Base-by-base conservation (phyloP, 2,888 invertebrate species). In the Sminthurides aquaticus region DNA sequence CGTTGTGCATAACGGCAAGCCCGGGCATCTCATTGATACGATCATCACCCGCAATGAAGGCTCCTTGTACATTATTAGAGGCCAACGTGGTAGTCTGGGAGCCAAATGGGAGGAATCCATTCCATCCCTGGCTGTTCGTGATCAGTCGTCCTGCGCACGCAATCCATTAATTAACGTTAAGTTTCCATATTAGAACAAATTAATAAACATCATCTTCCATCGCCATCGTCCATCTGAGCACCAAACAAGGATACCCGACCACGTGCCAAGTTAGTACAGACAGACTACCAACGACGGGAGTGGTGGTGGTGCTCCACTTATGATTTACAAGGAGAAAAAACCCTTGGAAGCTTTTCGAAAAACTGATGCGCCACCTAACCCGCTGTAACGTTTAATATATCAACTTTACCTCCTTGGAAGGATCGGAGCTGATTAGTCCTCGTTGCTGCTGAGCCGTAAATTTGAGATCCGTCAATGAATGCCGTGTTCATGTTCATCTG, bases 1-100 rank as follows among this genome's bases (percentile, higher is more conserved):
- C 28, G 49, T 70, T 74, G 49, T 74, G 74, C 67, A 74, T 65
- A 15, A 69, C 70, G 29, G 70, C 67, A 5, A 74, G 57, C 1
- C 63, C 71, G 25, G 74, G 74, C 64, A 63, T 70, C 54, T 70
- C 72, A 60, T 72, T 74, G 56, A 74, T 67, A 24, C 74, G 67
- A 52, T 72, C 69, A 62, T 74, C 74, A 57, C 74, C 74, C 52
- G 74, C 72, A 27, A 66, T 61, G 65, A 72, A 74, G 0, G 28
- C 49, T 5, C 74, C 74, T 52, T 66, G 66, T 43, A 67, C 66
- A n/a, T 22, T 48, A 15, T 52, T 61, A 3, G 34, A 3, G 15
- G 29, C 18, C 15, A 25, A 26, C n/a, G 20, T 24, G 1, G 22
- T 18, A 2, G 26, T 11, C 26, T 65, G 54, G 0, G 34, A 25